Base-by-base conservation (phyloP, 1,140 invertebrate species). In the Drosophila watanabei region DNA sequence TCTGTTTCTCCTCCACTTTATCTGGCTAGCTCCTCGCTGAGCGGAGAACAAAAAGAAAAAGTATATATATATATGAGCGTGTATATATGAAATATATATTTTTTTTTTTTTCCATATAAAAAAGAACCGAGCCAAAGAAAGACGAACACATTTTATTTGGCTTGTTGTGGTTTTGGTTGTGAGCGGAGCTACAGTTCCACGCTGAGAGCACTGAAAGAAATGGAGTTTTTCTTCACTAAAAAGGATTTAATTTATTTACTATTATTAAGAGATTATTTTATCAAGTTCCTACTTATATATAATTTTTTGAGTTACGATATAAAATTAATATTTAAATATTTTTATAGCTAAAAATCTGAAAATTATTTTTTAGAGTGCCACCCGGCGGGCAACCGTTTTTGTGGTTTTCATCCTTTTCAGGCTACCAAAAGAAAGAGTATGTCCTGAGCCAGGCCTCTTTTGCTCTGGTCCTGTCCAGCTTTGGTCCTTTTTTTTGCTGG, bases 141-240 rank as follows among this genome's bases (percentile, higher is more conserved):
- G 62, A 52, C 72, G 72, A 80, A 68, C 80, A 87, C 80, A 87
- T 84, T 84, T 84, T 75, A 88, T 89, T 88, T 89, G 78, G 85
- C 84, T 88, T 89, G 81, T 89, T 88, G 84, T 68, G 84, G 84
- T 80, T 75, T 73, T 78, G 64, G 80, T 39, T 60, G 63, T 72
- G 24, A 76, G 56, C 61, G 45, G 35, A 66, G 45, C 51, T 57
- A 43, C 43, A 56, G 18, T 41, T 65, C 66, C 48, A 45, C 18
- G 30, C 28, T 49, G 9, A 32, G 6, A 5, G 32, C 62, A 71
- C 64, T 69, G 11, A 32, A 32, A 68, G 6, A 64, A 68, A 68
- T 35, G 7, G 7, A 2, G 45, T 20, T 20, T 46, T 46, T 7
- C 24, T 24, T 0, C 5, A 3, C 0, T 2, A 8, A 46, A 46